phyloP scores from a whole-genome alignment of 2,888 invertebrate species.

The Melitaea athalia region DNA sequence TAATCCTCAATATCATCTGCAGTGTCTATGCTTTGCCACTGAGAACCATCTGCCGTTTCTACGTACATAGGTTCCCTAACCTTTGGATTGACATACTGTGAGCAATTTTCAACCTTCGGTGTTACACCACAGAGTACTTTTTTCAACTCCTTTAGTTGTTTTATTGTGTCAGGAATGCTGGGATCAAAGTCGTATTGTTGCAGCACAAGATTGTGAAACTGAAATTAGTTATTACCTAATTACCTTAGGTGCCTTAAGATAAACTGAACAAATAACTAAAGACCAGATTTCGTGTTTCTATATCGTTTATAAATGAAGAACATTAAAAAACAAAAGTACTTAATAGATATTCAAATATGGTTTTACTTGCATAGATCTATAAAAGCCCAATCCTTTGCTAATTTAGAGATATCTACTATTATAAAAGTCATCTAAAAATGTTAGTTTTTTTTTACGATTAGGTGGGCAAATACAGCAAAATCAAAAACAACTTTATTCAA shows the following conservation, averaged over 20 bases:
- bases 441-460: too few relatives aligned
- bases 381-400: too few relatives aligned
- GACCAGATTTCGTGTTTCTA: too few relatives aligned
- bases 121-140: conserved; percentile 42
- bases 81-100: conserved; percentile 45
- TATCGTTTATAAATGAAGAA: too few relatives aligned
- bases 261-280: too few relatives aligned
- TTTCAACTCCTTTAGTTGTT: conserved; percentile 46
- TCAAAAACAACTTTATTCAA: too few relatives aligned
- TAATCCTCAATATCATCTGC: conserved; percentile 53
- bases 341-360: too few relatives aligned
- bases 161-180: conserved; percentile 44
- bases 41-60: conserved; percentile 43
- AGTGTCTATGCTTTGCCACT: conserved; percentile 58
- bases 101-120: conserved; percentile 49
- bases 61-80: conserved; percentile 19
- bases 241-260: background rate
- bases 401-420: too few relatives aligned
- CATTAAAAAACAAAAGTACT: too few relatives aligned
- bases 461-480: too few relatives aligned
- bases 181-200: conserved; percentile 51
- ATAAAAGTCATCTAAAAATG: too few relatives aligned
- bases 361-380: too few relatives aligned
- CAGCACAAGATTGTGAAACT: conserved; percentile 48
- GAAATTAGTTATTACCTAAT: conserved; percentile 29